Base-by-base conservation (phyloP, 53 echinoderm and acorn worm species). In the Arbacia lixula region DNA sequence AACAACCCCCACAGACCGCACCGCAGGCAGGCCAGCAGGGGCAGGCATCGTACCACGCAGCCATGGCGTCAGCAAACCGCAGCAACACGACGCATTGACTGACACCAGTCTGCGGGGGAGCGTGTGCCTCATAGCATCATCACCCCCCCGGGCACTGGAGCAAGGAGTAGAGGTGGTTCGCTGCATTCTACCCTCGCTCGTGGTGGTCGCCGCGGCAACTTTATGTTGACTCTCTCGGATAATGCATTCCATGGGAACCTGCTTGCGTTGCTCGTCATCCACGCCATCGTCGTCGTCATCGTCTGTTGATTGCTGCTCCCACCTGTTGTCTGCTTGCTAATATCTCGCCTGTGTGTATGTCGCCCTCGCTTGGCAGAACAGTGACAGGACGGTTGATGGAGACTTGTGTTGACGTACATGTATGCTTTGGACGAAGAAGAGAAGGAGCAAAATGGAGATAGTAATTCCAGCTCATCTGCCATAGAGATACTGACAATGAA, bases 401-500 rank as follows among this genome's bases (percentile, higher is more conserved):
- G 74, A 74, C 74, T 72, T 72, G 42, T 51, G 14, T 32, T 28
- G 20, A 51, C 22, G n/a, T n/a, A n/a, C n/a, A n/a, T 25, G 24
- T 71, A 28, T 24, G 40, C 25, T 29, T 2, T 27, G 11, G 26
- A 41, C 1, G 25, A 46, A 38, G 49, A 49, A 30, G 74, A 29
- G 3, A 17, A n/a, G 49, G 36, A 71, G 33, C 36, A 49, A 49
- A 36, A 38, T 68, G 36, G 41, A 12, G 31, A 74, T 51, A 74
- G 51, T 74, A 51, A 74, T 74, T 74, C 74, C 74, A 74, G 50
- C 74, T 8, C 43, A 41, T 74, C 43, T 53, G 74, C 51, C 74
- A 74, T 53, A n/a, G 52, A 74, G 69, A 74, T 74, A 53, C 52
- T n/a, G 9, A 53, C 1, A 53, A 53, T 17, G 24, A 30, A 74